phyloP scores from a whole-genome alignment of 2,113 vertebrate genomes.

The Pampusana beccarii region DNA sequence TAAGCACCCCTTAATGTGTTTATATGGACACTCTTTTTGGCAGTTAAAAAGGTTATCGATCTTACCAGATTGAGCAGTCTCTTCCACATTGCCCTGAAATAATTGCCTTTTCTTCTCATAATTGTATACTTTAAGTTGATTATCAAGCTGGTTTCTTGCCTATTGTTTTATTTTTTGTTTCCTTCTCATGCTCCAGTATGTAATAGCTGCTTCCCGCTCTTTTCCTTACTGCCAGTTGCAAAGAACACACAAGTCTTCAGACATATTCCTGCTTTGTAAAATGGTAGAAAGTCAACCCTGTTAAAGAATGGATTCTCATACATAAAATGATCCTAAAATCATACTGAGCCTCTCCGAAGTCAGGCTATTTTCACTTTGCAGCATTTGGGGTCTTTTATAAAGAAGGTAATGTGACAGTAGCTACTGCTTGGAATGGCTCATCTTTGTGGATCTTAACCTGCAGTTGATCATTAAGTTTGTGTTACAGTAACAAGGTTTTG shows the following conservation, averaged over 20 bases:
- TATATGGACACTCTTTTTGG: not conserved
- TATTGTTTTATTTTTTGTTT: not conserved
- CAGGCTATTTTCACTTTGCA: not conserved
- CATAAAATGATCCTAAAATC: not conserved
- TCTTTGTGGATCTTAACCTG: not conserved
- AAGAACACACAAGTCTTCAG: not conserved
- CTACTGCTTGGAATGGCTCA: not conserved
- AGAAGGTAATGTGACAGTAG: not conserved
- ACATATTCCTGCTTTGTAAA: not conserved
- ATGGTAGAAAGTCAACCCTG: not conserved
- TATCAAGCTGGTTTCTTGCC: not conserved
- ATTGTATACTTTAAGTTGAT: not conserved
- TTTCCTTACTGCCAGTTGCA: slow-evolving; percentile 4
- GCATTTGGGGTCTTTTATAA: not conserved
- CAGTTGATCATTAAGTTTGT: not conserved
- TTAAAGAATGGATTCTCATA: not conserved
- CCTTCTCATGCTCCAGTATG: not conserved
- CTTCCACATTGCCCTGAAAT: not conserved
- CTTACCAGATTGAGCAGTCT: not conserved
- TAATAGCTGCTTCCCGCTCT: not conserved
- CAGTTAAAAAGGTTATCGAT: not conserved
- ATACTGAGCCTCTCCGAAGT: not conserved
- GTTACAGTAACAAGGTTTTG: not conserved
- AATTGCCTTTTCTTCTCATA: not conserved
- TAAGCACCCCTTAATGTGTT: not conserved